Base-by-base conservation (phyloP, 2,797 vertebrate species). In the Takifugu ocellatus region DNA sequence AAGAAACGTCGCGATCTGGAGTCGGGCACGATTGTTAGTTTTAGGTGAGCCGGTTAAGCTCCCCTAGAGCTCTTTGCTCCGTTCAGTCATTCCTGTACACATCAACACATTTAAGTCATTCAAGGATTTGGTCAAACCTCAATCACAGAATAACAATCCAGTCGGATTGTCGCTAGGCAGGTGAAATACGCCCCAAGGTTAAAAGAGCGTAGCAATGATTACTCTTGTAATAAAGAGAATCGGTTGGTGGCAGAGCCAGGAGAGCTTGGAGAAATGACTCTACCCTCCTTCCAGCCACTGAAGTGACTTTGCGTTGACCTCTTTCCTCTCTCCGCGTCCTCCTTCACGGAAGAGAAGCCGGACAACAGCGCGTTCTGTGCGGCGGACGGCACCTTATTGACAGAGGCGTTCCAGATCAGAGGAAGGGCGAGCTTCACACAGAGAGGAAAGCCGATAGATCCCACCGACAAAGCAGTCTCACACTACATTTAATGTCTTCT, bases 291-390 rank as follows among this genome's bases (percentile, higher is more conserved):
- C 36, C 48, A 68, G 60, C 55, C 60, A 51, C 68, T 65, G 61
- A 76, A 81, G 83, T 86, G 86, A 86, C 84, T 88, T 88, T 88
- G 84, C 67, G 63, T 59, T 88, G 86, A 87, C 86, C 85, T 87
- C 80, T 70, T 77, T 66, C 52, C 56, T 70, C 47, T 70, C 21
- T 58, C 51, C 16, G 5, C 26, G 26, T 31, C 27, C 50, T 55
- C 65, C 44, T 68, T 54, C 54, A 52, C 61, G 27, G 68, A 59
- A 65, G 63, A 56, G 55, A 27, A 25, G 25, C 47, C 70, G n/a
- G 70, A 39, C 36, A 12, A 3, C 12, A 14, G 36, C 9, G 71
- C 50, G 61, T 10, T 27, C 57, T 49, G 66, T 59, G 63, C 56
- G 61, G 42, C 17, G 66, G 71, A 77, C 50, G 59, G 58, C 51